Evolutionary conservation across 1,140 invertebrate genomes (phyloP).

Genomic region (Metopolophium dirhodum): DNA sequence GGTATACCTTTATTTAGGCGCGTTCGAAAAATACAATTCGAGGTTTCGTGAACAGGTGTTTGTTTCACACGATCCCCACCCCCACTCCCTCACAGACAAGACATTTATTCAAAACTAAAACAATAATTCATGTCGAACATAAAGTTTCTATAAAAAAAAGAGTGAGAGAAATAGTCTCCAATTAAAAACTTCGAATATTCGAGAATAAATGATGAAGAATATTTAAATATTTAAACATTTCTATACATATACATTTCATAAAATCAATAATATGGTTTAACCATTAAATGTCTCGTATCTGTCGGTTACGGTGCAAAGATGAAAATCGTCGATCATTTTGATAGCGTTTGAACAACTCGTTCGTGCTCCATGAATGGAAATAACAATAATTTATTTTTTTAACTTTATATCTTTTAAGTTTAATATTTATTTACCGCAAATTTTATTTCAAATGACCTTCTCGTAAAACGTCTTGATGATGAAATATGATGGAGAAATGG

Average conservation of each 20-base stretch:
- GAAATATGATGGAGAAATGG: neutral
- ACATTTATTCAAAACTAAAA: constrained; percentile 2
- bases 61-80: neutral
- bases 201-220: neutral
- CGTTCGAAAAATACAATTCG: neutral
- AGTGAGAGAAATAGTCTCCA: neutral
- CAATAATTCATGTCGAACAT: constrained; percentile 22
- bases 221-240: constrained; percentile 14
- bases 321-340: neutral
- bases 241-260: neutral
- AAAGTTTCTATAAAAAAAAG: neutral
- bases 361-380: neutral
- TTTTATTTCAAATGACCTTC: neutral
- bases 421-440: neutral
- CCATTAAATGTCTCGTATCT: neutral
- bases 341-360: neutral
- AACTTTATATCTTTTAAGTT: neutral
- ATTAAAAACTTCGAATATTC: neutral
- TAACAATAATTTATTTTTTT: neutral
- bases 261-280: constrained; percentile 1
- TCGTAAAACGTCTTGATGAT: neutral
- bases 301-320: neutral
- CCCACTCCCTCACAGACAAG: neutral
- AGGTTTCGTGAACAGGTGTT: constrained; percentile 28
- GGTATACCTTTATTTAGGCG: neutral